Percentiles rank a stretch among this genome's conserved stretches.
Conservation (phyloP, 2,797 vertebrate genomes). For the Sebastes paucispinis region DNA sequence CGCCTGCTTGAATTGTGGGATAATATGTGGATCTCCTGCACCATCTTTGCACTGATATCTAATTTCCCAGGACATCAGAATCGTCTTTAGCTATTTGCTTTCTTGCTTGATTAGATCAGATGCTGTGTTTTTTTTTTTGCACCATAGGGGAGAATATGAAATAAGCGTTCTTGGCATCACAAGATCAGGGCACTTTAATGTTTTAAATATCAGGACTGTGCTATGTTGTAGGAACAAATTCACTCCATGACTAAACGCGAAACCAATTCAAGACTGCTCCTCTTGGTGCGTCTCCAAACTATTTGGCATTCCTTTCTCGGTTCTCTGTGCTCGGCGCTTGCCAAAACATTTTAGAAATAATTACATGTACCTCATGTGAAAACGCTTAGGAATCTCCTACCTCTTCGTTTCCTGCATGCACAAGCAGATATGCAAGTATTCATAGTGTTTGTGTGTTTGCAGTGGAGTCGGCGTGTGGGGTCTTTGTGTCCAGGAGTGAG, state of each 20-base stretch:
- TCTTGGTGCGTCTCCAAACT: conserved; percentile 73
- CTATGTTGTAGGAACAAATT: conserved; percentile 46
- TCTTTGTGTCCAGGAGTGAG: conserved; percentile 79
- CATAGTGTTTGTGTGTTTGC: conserved; percentile 63
- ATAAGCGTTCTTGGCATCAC: conserved; percentile 7
- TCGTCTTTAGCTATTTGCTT: conserved; percentile 30
- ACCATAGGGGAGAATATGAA: conserved; percentile 7
- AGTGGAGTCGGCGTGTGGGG: conserved; percentile 76
- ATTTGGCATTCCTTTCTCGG: conserved; percentile 76
- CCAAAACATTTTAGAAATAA: conserved; percentile 77
- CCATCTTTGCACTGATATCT: conserved; percentile 30
- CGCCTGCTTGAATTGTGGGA: conserved; percentile 67
- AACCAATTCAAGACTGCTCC: conserved; percentile 67
- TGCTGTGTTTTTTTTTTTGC: background rate
- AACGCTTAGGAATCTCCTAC: conserved; percentile 44
- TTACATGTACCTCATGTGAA: conserved; percentile 65
- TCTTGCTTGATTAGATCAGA: conserved; percentile 38
- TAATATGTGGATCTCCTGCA: conserved; percentile 59
- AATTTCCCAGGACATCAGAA: conserved; percentile 33
- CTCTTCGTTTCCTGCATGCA: background rate
- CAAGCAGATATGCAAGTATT: conserved; percentile 41
- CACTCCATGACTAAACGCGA: conserved; percentile 59
- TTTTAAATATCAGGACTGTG: conserved; percentile 40
- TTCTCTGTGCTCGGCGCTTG: conserved; percentile 48
- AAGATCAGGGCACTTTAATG: conserved; percentile 30